Base-by-base conservation (phyloP, 2,113 vertebrate genomes). In the Rhipidura dahli region DNA sequence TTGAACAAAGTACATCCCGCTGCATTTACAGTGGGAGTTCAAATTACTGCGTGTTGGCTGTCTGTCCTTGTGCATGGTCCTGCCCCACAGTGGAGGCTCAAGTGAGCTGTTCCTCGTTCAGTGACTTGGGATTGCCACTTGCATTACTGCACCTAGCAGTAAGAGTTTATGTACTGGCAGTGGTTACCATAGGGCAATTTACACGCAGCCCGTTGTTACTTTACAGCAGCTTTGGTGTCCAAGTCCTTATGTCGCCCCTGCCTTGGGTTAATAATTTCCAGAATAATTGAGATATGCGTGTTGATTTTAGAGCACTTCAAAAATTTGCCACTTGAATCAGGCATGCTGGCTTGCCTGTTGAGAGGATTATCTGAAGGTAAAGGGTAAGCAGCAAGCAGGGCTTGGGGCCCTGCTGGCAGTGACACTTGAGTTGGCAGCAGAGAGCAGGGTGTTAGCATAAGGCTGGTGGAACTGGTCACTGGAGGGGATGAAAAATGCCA, bases 401-500 rank as follows among this genome's bases (percentile, higher is more conserved):
- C 31, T 33, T 0, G 0, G 47, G 11, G 10, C 49, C 12, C 65
- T 56, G 61, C 72, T 81, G 64, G 39, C 44, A 16, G 42, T 8
- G 31, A 6, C 40, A 3, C 35, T 50, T 24, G 39, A 9, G 37
- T 49, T 64, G 49, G 90, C 44, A 44, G 73, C 44, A 63, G 69
- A 9, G 39, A 1, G 2, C 2, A 2, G 27, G 28, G 20, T 31
- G 78, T 79, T 0, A 0, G 66, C 50, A 1, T 10, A 30, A 49
- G 53, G 27, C 61, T 0, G 1, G 18, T 11, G 61, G 61, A n/a
- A 49, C 15, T 27, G 47, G 37, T 35, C 50, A 47, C 53, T 59
- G 65, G 26, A 88, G 75, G 23, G 1, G 0, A 33, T 45, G 37
- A 40, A 68, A 75, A 68, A 28, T 19, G n/a, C 33, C 0, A 0